These are phyloP conservation scores for Petrocephalus microphthalmus DNA, from an alignment of 2,113 vertebrate genomes.

Conservation along the genomic window DNA sequence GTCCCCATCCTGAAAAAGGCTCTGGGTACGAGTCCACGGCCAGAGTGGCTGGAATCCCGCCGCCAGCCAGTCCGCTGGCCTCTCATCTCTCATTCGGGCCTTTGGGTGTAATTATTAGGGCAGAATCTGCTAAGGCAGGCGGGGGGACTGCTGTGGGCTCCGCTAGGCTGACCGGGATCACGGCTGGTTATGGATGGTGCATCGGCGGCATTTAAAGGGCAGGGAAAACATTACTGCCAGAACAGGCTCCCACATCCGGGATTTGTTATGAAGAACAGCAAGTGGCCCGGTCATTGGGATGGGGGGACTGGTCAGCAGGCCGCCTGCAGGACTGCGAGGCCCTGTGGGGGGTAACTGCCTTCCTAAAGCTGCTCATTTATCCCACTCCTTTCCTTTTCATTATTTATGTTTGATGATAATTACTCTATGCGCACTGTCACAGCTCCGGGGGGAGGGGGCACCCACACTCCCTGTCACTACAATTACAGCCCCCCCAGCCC, in stretches of 20 bases:
- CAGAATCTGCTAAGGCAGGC: background rate
- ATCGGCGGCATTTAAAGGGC: background rate
- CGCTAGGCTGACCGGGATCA: no score
- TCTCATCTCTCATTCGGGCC: background rate
- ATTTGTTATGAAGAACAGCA: background rate
- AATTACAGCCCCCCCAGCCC: constrained; percentile 32
- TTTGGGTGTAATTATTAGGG: background rate
- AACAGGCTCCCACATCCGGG: background rate
- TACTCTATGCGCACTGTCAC: background rate
- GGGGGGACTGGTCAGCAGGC: background rate
- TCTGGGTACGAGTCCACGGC: background rate
- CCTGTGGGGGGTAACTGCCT: background rate
- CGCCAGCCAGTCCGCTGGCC: background rate
- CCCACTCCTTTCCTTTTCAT: background rate
- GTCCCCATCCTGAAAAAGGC: background rate
- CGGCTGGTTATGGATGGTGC: background rate
- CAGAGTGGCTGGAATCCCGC: background rate
- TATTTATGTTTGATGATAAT: background rate
- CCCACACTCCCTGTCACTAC: constrained; percentile 8
- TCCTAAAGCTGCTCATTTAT: background rate
- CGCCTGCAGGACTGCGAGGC: background rate
- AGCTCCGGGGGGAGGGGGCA: background rate
- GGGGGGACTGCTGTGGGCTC: background rate
- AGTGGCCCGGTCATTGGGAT: background rate
- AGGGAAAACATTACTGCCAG: background rate